Percentiles rank a stretch among this genome's conserved stretches.
Evolutionary conservation across 2,888 invertebrate genomes (phyloP).

Genomic region (Lepidonotus clava): DNA sequence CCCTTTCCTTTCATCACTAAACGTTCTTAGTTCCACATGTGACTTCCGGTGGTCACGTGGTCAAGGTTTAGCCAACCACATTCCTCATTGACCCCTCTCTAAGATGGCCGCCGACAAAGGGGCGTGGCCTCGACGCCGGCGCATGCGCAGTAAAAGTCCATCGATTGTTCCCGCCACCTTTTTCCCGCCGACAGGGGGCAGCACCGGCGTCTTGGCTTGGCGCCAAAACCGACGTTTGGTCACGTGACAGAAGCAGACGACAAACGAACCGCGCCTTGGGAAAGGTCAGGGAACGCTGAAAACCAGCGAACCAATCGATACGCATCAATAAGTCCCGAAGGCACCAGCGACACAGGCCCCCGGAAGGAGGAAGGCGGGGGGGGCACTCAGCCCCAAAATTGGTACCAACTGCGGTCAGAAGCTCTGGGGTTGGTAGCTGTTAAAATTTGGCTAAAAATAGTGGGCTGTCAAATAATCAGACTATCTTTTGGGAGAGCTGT

Average conservation of each 20-base stretch:
- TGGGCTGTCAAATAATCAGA: too few relatives aligned
- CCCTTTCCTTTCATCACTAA: too few relatives aligned
- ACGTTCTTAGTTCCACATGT: background rate
- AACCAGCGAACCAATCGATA: background rate
- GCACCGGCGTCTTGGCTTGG: background rate
- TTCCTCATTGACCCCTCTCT: background rate
- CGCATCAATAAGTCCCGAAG: background rate
- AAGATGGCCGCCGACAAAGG: background rate
- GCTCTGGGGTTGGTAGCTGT: too few relatives aligned
- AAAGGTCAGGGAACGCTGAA: background rate
- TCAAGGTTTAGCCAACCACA: slow-evolving; percentile 12
- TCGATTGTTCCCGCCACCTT: background rate
- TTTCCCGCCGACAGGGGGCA: background rate
- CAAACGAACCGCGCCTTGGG: background rate
- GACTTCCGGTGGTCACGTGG: background rate
- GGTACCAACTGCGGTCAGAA: too few relatives aligned
- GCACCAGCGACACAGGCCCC: too few relatives aligned
- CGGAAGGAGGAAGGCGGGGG: too few relatives aligned
- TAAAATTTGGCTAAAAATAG: too few relatives aligned
- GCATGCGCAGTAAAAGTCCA: slow-evolving; percentile 14
- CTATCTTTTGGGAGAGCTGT: too few relatives aligned
- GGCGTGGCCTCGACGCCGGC: background rate
- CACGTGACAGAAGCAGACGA: background rate
- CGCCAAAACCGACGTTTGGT: background rate
- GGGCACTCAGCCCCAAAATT: too few relatives aligned